A percentile compares a stretch with the other conserved stretches of the same genome.
Evolutionary conservation across 2,797 vertebrate species (phyloP).

Genomic region (Chelidonichthys spinosus): DNA sequence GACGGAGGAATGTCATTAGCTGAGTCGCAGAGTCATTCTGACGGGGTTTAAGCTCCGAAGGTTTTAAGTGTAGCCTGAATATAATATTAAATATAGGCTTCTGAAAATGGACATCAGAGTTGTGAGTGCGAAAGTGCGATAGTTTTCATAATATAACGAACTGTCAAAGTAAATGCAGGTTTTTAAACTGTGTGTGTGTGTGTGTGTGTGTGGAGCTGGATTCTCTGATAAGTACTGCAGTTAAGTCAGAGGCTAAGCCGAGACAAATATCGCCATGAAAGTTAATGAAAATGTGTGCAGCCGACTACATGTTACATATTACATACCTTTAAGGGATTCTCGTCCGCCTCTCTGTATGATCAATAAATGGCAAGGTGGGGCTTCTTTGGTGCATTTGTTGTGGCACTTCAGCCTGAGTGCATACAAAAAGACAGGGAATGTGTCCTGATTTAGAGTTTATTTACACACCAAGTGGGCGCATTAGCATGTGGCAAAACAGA

Average conservation of each 20-base stretch:
- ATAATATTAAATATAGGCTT: too few species aligned
- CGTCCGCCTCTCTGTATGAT: constrained; percentile 97
- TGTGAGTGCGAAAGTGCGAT: too few species aligned
- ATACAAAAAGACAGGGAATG: constrained; percentile 1
- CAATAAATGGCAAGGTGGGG: constrained; percentile 97
- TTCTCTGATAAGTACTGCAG: neutral
- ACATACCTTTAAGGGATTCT: constrained; percentile 80
- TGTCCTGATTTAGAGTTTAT: neutral
- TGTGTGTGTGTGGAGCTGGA: neutral
- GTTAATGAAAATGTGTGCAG: neutral
- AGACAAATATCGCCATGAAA: neutral
- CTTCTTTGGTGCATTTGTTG: constrained; percentile 99
- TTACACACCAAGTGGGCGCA: constrained; percentile 9
- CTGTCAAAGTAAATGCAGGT: too few species aligned
- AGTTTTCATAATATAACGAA: too few species aligned
- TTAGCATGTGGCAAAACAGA: neutral
- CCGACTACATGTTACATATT: neutral
- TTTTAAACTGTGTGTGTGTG: too few species aligned
- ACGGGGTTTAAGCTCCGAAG: too few species aligned
- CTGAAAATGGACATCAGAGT: too few species aligned
- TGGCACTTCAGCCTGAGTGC: constrained; percentile 97
- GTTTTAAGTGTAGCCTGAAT: too few species aligned
- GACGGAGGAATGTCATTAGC: too few species aligned
- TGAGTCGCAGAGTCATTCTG: too few species aligned
- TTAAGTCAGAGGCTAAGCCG: too few species aligned